phyloP scores from a whole-genome alignment of 2,888 invertebrate species.

The Drosophila niveifrons region DNA sequence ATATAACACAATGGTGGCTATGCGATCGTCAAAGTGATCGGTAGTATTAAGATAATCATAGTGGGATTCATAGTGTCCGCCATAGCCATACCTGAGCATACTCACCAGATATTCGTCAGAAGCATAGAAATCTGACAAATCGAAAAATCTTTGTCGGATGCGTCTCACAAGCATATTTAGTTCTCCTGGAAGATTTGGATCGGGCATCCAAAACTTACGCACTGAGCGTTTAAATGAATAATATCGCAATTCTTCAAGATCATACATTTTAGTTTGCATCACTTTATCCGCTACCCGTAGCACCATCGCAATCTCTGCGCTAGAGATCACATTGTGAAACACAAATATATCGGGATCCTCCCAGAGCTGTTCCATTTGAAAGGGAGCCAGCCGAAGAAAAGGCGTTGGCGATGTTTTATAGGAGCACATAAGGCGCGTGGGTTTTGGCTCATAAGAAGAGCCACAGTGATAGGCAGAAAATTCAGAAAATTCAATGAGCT shows the following conservation, averaged over 20 bases:
- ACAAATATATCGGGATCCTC: slow-evolving; percentile 44
- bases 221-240: slow-evolving; percentile 20
- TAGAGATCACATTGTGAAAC: slow-evolving; percentile 50
- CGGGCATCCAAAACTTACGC: slow-evolving; percentile 1
- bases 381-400: slow-evolving; percentile 55
- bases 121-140: slow-evolving; percentile 42
- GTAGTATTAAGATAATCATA: slow-evolving; percentile 14
- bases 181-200: accelerated
- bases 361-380: slow-evolving; percentile 51
- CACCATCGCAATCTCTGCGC: slow-evolving; percentile 15
- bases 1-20: slow-evolving; percentile 53
- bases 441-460: not conserved
- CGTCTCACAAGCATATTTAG: not conserved
- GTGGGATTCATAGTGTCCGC: slow-evolving; percentile 42
- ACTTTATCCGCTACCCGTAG: not conserved
- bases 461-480: slow-evolving; percentile 26
- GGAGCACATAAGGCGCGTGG: slow-evolving; percentile 36
- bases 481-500: accelerated
- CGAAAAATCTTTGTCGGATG: slow-evolving; percentile 3
- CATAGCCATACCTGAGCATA: slow-evolving; percentile 48
- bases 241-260: not conserved
- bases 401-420: slow-evolving; percentile 39
- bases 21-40: slow-evolving; percentile 32
- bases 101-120: not conserved
- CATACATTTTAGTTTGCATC: not conserved